phyloP scores from a whole-genome alignment of 30 jellyfish, hydroid and myxozoan genomes.

The Chironex yamaguchii region DNA sequence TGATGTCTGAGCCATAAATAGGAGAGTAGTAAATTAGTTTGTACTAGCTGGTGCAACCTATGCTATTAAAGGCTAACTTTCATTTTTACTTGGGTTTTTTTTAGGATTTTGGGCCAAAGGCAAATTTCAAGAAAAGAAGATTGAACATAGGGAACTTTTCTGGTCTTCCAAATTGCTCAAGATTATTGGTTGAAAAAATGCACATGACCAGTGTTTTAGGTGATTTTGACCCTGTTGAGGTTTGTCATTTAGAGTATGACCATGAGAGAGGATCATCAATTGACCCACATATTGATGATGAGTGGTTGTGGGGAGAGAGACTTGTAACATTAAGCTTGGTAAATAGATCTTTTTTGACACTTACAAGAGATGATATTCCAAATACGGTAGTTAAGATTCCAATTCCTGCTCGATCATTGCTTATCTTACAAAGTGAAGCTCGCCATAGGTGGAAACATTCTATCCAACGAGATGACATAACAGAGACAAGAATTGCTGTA shows the following conservation, averaged over 20 bases:
- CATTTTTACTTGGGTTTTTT: too few relatives aligned
- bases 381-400: slow-evolving; percentile 69
- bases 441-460: slow-evolving; percentile 91
- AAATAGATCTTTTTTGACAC: slow-evolving; percentile 69
- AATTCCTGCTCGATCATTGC: slow-evolving; percentile 80
- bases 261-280: slow-evolving; percentile 93
- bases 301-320: slow-evolving; percentile 98
- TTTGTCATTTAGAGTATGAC: slow-evolving; percentile 87
- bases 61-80: too few relatives aligned
- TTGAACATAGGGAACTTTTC: slow-evolving; percentile 76
- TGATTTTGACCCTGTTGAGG: slow-evolving; percentile 89
- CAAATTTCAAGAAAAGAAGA: slow-evolving; percentile 86
- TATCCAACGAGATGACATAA: slow-evolving; percentile 62
- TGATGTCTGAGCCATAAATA: too few relatives aligned
- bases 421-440: slow-evolving; percentile 81
- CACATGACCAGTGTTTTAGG: background rate
- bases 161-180: slow-evolving; percentile 83
- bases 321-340: slow-evolving; percentile 84
- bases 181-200: slow-evolving; percentile 48
- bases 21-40: too few relatives aligned
- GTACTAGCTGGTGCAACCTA: too few relatives aligned
- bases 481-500: slow-evolving; percentile 72
- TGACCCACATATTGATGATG: slow-evolving; percentile 97
- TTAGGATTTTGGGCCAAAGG: slow-evolving; percentile 99
- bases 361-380: slow-evolving; percentile 49